Percentiles rank a stretch among this genome's conserved stretches.
Conservation (phyloP, 2,888 invertebrate genomes). For the Drosophila pseudotalamancana region DNA sequence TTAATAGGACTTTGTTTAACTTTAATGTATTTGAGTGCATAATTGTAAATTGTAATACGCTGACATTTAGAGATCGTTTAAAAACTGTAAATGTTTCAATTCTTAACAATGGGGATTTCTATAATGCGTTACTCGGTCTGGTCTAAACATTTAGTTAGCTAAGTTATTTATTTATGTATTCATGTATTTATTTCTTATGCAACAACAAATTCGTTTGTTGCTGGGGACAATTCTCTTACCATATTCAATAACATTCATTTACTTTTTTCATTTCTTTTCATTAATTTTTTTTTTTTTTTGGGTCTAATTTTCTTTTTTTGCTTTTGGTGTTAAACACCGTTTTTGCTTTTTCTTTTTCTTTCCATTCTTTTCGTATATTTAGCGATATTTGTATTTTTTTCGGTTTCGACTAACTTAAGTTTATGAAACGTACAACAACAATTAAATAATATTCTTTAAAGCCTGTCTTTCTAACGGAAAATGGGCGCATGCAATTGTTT, state of each 20-base stretch:
- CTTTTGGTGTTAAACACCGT: constrained; percentile 71
- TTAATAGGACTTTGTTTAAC: constrained; percentile 7
- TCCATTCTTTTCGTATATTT: constrained; percentile 39
- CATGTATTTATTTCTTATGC: constrained; percentile 46
- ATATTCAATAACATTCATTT: constrained; percentile 39
- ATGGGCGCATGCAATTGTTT: constrained; percentile 42
- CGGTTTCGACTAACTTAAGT: constrained; percentile 46
- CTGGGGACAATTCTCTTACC: constrained; percentile 13
- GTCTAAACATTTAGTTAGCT: constrained; percentile 75
- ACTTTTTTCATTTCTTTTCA: constrained; percentile 6
- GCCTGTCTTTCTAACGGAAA: constrained; percentile 33
- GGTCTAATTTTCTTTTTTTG: constrained; percentile 27
- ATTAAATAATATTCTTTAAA: constrained; percentile 59
- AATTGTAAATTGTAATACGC: constrained; percentile 32
- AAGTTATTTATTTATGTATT: constrained; percentile 37
- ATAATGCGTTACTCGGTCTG: constrained; percentile 11
- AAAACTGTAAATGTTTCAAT: constrained; percentile 41
- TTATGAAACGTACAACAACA: constrained; percentile 58
- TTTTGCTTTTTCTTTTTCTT: constrained; percentile 67
- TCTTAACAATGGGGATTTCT: constrained; percentile 34
- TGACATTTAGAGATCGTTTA: constrained; percentile 33
- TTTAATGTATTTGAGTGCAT: constrained; percentile 28
- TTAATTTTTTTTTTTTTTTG: constrained; percentile 9
- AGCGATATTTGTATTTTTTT: constrained; percentile 4
- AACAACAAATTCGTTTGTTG: constrained; percentile 73